Evolutionary conservation across 2,113 vertebrate genomes (phyloP), one percentile per base, ranked within the genome.

Genomic region (Baryphthengus martii): DNA sequence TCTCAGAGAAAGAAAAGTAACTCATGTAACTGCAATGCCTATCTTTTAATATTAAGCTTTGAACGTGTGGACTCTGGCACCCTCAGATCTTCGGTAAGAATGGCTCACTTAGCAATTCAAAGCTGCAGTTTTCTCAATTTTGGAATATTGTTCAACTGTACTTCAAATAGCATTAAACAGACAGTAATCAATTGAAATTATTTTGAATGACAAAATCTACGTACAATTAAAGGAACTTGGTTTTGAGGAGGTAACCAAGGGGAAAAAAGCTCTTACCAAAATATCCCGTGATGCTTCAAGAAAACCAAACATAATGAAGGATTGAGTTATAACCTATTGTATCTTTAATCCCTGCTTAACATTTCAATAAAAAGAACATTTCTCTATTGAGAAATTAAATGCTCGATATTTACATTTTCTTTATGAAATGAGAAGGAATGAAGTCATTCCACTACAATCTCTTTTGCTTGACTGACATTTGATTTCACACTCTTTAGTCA

Each of bases 341-440:
- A 82, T 86, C 72, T 86, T 85, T 97, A 96, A 97, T 96, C 95
- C 90, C 85, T 75, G 66, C 73, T 97, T 96, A 92, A 90, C 50
- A 85, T 97, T 95, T 98, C 90, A 96, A 93, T 93, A 89, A 95
- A 96, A 97, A 94, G 93, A 96, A 56, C 81, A 62, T 73, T 91
- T 89, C 84, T 90, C 90, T 88, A 25, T 90, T 97, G 50, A 65
- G 88, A 97, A 97, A 97, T 95, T 71, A 96, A 97, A 95, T 58
- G 49, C 81, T 62, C 25, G 68, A 6, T 53, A n/a, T 96, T 97
- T 93, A 71, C 42, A 77, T 96, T 95, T 93, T 94, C 96, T 96
- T 96, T 96, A 89, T 81, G 84, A 93, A 97, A 58, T 1, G 23
- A 89, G 66, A 82, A 85, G 49, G 81, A 95, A 95, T 95, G 76